A percentile compares a stretch with the other conserved stretches of the same genome.
Evolutionary conservation across 2,797 vertebrate species (phyloP).

Genomic region (Neosilurus hyrtlii): DNA sequence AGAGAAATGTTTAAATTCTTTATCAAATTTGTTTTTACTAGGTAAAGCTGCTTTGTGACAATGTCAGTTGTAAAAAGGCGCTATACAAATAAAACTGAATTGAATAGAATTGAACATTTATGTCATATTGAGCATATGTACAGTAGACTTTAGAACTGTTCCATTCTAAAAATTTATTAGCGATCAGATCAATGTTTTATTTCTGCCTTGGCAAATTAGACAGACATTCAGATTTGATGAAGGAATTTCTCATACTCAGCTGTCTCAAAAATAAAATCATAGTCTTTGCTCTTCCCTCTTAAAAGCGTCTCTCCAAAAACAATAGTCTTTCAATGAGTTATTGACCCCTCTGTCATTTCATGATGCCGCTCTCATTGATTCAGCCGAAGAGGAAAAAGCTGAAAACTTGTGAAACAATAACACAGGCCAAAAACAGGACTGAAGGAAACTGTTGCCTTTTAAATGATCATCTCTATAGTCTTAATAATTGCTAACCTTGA

Average conservation of each 20-base stretch:
- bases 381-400: neutral
- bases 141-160: no score
- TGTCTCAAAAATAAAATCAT: neutral
- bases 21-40: no score
- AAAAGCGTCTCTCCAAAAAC: neutral
- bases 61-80: no score
- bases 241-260: neutral
- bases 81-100: no score
- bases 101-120: no score
- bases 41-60: no score
- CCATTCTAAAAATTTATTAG: neutral
- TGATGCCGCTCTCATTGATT: neutral
- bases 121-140: no score
- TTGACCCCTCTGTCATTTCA: neutral
- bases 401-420: neutral
- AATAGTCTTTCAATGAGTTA: neutral
- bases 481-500: no score
- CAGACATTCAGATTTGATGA: slow-evolving; percentile 1
- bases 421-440: neutral
- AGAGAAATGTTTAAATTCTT: no score
- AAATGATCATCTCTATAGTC: no score
- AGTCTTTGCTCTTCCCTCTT: slow-evolving; percentile 64
- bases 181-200: neutral
- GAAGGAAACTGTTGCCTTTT: neutral
- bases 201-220: neutral